These are phyloP conservation scores for Halictus rubicundus DNA, from an alignment of 1,140 invertebrate genomes.

Conservation along the genomic window DNA sequence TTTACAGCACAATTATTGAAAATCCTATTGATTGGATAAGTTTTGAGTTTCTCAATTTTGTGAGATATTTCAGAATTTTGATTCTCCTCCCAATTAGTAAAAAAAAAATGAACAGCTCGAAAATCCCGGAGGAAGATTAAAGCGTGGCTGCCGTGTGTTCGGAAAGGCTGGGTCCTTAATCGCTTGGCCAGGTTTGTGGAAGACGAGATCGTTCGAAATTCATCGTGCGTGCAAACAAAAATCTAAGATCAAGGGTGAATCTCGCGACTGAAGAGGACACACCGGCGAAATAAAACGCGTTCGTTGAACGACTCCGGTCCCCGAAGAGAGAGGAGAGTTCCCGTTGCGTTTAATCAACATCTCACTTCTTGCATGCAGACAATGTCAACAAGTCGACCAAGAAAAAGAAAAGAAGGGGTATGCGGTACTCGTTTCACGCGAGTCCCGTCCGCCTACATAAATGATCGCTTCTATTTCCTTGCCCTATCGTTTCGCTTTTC, in stretches of 20 bases:
- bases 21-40: too few species aligned
- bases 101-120: too few species aligned
- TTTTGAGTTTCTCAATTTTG: too few species aligned
- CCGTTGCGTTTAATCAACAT: slow-evolving; percentile 42
- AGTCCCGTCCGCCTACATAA: slow-evolving; percentile 50
- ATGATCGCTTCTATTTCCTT: slow-evolving; percentile 52
- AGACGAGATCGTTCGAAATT: neutral
- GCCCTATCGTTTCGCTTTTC: slow-evolving; percentile 38
- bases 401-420: neutral
- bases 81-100: too few species aligned
- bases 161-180: too few species aligned
- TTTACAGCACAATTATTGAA: too few species aligned
- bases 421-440: slow-evolving; percentile 12
- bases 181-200: too few species aligned
- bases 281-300: slow-evolving; percentile 36
- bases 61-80: too few species aligned
- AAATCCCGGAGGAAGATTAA: too few species aligned
- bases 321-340: slow-evolving; percentile 1
- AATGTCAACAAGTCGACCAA: slow-evolving; percentile 33
- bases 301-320: slow-evolving; percentile 1
- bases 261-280: neutral
- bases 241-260: slow-evolving; percentile 34
- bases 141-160: too few species aligned
- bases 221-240: slow-evolving; percentile 41
- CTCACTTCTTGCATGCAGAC: slow-evolving; percentile 11